A percentile compares a stretch with the other conserved stretches of the same genome.
Evolutionary conservation across 1,140 invertebrate species (phyloP).

Genomic region (Riptortus pedestris): DNA sequence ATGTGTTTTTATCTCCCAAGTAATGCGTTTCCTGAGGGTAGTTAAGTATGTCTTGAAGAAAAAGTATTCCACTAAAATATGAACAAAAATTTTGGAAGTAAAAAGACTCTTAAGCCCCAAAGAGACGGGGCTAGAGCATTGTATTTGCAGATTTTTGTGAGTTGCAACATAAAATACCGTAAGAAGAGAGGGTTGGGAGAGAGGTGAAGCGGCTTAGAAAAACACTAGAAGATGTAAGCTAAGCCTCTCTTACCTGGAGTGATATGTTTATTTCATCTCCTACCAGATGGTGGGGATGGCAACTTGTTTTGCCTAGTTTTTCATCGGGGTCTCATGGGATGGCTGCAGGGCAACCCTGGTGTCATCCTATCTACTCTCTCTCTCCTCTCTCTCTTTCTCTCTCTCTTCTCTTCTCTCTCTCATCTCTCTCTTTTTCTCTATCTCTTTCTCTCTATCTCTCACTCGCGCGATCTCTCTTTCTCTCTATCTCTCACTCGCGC

Average conservation of each 20-base stretch:
- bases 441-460: neutral
- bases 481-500: neutral
- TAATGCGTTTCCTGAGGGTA: too few relatives aligned
- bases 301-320: slow-evolving; percentile 2
- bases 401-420: neutral
- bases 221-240: slow-evolving; percentile 13
- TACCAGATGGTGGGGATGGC: neutral
- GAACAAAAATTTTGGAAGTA: too few relatives aligned
- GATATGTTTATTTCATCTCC: slow-evolving; percentile 15
- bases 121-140: neutral
- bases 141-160: slow-evolving; percentile 11
- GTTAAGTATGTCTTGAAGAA: too few relatives aligned
- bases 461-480: too few relatives aligned
- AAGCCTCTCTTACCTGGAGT: slow-evolving; percentile 2
- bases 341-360: neutral
- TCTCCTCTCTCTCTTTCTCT: neutral
- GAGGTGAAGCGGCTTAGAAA: slow-evolving; percentile 2
- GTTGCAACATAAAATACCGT: slow-evolving; percentile 1
- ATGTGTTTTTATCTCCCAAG: too few relatives aligned
- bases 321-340: neutral
- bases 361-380: neutral
- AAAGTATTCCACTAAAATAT: too few relatives aligned
- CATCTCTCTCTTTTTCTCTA: neutral
- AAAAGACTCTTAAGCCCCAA: too few relatives aligned
- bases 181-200: neutral